Evolutionary conservation across 1,140 invertebrate species (phyloP).

Genomic region (Acromyrmex charruanus): DNA sequence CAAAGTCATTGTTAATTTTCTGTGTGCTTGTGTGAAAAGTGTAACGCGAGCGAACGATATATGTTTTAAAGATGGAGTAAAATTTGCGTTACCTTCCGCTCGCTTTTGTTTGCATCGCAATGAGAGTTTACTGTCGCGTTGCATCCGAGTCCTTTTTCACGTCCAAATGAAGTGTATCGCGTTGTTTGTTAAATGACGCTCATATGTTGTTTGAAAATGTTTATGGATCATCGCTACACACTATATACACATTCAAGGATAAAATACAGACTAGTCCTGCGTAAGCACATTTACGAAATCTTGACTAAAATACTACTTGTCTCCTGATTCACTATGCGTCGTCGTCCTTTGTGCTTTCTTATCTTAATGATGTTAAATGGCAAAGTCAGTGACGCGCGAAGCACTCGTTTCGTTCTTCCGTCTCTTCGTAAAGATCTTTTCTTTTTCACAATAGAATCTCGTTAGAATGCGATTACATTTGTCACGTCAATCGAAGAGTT

Average conservation of each 20-base stretch:
- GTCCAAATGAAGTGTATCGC: conserved; percentile 7
- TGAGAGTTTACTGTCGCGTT: conserved; percentile 23
- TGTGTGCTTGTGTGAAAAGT: conserved; percentile 15
- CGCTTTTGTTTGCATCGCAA: conserved; percentile 31
- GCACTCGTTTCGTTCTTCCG: neutral
- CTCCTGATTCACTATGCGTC: neutral
- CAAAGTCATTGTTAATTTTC: conserved; percentile 19
- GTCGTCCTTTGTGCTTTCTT: conserved; percentile 8
- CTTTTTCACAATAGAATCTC: conserved; percentile 7
- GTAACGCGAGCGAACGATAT: neutral
- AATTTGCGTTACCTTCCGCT: conserved; percentile 22
- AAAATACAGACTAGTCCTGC: neutral
- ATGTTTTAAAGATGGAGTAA: conserved; percentile 19
- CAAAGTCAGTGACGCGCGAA: conserved; percentile 35
- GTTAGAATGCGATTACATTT: conserved; percentile 30
- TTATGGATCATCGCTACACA: neutral
- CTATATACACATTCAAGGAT: neutral
- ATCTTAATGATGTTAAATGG: conserved; percentile 28
- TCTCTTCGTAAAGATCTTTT: neutral
- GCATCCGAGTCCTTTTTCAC: neutral
- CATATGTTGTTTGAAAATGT: conserved; percentile 14
- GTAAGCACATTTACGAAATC: neutral
- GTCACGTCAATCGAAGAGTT: conserved; percentile 12
- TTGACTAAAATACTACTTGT: conserved; percentile 3
- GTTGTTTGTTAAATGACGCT: conserved; percentile 37